Base-by-base conservation (phyloP, 2,888 invertebrate species). In the Microchrysa polita region DNA sequence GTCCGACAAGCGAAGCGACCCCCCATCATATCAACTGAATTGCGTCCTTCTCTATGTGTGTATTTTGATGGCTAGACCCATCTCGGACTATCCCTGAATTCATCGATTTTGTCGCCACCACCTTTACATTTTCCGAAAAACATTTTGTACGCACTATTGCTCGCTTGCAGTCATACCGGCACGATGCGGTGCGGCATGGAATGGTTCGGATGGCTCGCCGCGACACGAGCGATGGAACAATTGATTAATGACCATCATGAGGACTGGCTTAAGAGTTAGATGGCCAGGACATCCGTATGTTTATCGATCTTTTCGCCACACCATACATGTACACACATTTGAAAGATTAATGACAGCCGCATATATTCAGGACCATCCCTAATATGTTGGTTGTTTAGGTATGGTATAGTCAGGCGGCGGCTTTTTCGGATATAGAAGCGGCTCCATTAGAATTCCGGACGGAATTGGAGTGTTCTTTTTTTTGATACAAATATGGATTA, bases 321-420 rank as follows among this genome's bases (percentile, higher is more conserved):
- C 27, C n/a, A n/a, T n/a, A n/a, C n/a, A n/a, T n/a, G n/a, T n/a
- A 34, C 27, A 34, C 27, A n/a, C 42, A 44, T n/a, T n/a, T n/a
- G n/a, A n/a, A n/a, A 20, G 12, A 65, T 65, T 65, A 65, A 65
- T 65, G 48, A 48, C 65, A 12, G 48, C 65, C 23, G 48, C 22
- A 48, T 44, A 22, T 44, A 65, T 20, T 48, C 65, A 65, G 69
- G 57, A 69, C 55, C 42, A 69, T 57, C 69, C 69, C 22, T 44
- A 55, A 34, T 69, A 42, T 55, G 40, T 40, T 55, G 20, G 53
- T 23, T 44, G 12, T 34, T 40, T 27, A 14, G 52, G 16, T n/a
- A n/a, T 9, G 23, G 27, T 52, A 27, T 67, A 23, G 22, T 34
- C 27, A 34, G 27, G 7, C 7, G 27, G n/a, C n/a, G n/a, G n/a